Percentiles rank a stretch among this genome's conserved stretches.
Conservation (phyloP, 2,888 invertebrate species). For the Zootermopsis nevadensis region DNA sequence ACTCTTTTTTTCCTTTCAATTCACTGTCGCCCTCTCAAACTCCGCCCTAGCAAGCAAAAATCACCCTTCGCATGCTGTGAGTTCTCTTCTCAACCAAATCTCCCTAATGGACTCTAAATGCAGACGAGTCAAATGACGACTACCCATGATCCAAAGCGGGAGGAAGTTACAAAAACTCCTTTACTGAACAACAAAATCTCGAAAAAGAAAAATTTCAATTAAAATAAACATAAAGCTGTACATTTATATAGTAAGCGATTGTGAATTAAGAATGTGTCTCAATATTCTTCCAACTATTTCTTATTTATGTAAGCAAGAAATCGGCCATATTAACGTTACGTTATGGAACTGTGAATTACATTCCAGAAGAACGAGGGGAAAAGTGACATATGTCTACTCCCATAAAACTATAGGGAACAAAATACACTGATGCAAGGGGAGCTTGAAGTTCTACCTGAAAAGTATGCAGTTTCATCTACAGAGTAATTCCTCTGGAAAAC, state of each 20-base stretch:
- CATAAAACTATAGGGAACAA: too few species aligned
- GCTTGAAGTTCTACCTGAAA: too few species aligned
- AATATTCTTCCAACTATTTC: background rate
- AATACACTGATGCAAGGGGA: too few species aligned
- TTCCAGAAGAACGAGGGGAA: too few species aligned
- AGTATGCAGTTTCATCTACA: too few species aligned
- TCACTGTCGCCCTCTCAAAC: slow-evolving; percentile 26
- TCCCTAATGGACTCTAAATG: slow-evolving; percentile 50
- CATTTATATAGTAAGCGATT: background rate
- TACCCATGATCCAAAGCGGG: slow-evolving; percentile 26
- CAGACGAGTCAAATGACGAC: slow-evolving; percentile 39
- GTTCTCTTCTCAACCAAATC: slow-evolving; percentile 39
- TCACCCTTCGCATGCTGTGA: slow-evolving; percentile 28
- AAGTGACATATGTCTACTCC: too few species aligned
- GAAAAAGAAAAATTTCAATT: background rate
- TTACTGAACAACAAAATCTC: background rate
- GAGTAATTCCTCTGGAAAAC: too few species aligned
- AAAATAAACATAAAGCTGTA: slow-evolving; percentile 18
- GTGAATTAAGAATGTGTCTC: background rate
- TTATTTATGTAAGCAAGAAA: too few species aligned
- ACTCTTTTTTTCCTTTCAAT: slow-evolving; percentile 19
- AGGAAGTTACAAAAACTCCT: background rate
- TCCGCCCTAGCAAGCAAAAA: slow-evolving; percentile 37
- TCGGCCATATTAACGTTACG: too few species aligned
- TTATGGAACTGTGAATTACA: too few species aligned